Evolutionary conservation across 2,797 vertebrate species (phyloP), one percentile per base, ranked within the genome.

Genomic region (Rhynchotus rufescens): DNA sequence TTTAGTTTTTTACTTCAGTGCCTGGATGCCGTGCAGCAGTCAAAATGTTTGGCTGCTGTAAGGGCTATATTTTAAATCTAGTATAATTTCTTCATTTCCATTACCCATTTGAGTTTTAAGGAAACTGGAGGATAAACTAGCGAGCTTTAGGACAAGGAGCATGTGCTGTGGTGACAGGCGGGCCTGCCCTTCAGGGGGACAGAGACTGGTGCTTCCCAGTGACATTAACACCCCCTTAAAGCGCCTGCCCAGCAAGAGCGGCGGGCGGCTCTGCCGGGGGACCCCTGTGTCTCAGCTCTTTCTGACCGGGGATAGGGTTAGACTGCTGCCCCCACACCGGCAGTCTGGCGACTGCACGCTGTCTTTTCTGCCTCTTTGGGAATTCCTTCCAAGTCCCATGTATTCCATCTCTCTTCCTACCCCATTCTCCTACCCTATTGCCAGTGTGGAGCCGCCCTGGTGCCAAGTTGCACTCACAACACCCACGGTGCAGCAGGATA

Each of bases 361-460:
- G 30, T 16, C 65, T 40, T 47, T 86, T 84, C 44, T 61, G 36
- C 23, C 8, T 2, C 6, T 82, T 85, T 36, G 32, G 32, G 13
- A 15, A 36, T 9, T 80, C 40, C 75, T 78, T 72, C 51, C 30
- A 54, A 54, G 11, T 52, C 10, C 7, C 0, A 0, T 15, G 80
- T 61, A 36, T 44, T 77, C 40, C 52, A 13, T 38, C n/a, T 51
- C 26, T 59, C 42, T 75, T 78, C 32, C 73, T 23, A 52, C 7
- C 4, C 16, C 16, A 7, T 66, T 92, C 38, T 71, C 15, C 80
- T n/a, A n/a, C n/a, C 25, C n/a, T 4, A 11, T 13, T 54, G 16
- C 44, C 1, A 0, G 19, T 8, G 3, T 71, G 59, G 44, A 65
- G 38, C 28, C 52, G 38, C 20, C 28, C 30, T 4, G 5, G 17